Base-by-base conservation (phyloP, 1,140 invertebrate genomes). In the Drosophila erecta region DNA sequence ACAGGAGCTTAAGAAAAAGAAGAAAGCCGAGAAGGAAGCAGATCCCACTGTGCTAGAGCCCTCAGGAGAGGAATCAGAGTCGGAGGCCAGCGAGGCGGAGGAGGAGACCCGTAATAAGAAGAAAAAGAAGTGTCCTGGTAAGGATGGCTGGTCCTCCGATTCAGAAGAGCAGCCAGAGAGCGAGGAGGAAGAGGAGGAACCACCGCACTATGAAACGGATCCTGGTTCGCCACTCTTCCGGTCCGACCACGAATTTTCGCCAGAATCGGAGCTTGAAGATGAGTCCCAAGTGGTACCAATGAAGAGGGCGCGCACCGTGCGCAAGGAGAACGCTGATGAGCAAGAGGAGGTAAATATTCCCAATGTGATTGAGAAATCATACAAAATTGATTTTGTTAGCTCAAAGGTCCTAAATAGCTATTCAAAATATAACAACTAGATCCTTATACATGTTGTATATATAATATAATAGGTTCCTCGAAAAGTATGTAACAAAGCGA, bases 201-300 rank as follows among this genome's bases (percentile, higher is more conserved):
- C 92, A 0, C 92, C 93, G 5, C 94, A 95, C 93, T 60, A 95
- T 24, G 93, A 93, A 27, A 93, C 93, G 3, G 94, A 94, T 53
- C 94, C 95, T 50, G 94, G 93, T 5, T 94, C 94, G 11, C 91
- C 95, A n/a, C 85, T 95, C 1, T 95, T 96, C 33, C 96, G 96
- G 92, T 97, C 97, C 0, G 97, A 98, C 92, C 97, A 98, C 81
- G 97, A 98, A 92, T 98, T 98, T 92, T 98, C 97, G 0, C 97
- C 97, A 0, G 94, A 95, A 80, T 95, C 94, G 0, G 94, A 95
- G 65, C 85, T 95, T 15, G 95, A 95, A 72, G 93, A 93, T 35
- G 94, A 94, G 56, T 94, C 94, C 27, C 93, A 94, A 10, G 93
- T 93, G 22, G 93, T 93, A 17, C 95, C 95, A 2, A 92, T 95